Conservation (phyloP, 2,113 vertebrate genomes). For the Pyxicephalus adspersus region DNA sequence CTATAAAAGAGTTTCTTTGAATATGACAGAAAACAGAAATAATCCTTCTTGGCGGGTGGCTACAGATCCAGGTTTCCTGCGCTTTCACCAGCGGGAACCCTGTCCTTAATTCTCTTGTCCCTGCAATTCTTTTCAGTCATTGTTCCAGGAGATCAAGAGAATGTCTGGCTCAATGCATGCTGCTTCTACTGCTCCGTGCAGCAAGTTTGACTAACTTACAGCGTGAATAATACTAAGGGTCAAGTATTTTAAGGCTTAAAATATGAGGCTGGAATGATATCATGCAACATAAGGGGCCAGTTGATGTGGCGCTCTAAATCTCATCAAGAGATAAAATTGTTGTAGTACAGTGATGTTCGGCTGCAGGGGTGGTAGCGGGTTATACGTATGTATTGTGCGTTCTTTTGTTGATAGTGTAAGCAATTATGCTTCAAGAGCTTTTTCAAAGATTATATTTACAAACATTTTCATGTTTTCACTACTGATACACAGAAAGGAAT, state of each 20-base stretch:
- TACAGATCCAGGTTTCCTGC: constrained; percentile 43
- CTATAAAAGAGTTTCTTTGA: constrained; percentile 38
- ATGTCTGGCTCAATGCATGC: constrained; percentile 41
- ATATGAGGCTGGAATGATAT: constrained; percentile 27
- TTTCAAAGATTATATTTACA: no score
- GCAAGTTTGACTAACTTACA: constrained; percentile 52
- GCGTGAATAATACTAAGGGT: constrained; percentile 55
- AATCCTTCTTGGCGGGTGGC: constrained; percentile 42
- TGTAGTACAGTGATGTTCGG: constrained; percentile 8
- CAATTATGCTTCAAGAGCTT: no score
- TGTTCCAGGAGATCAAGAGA: constrained; percentile 54
- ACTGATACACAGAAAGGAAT: no score
- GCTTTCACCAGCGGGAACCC: constrained; percentile 42
- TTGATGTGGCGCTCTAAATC: constrained; percentile 30
- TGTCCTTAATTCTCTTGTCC: constrained; percentile 51
- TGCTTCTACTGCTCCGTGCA: constrained; percentile 32
- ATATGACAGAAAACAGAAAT: constrained; percentile 51
- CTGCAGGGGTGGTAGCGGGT: background rate
- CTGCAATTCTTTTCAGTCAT: constrained; percentile 50
- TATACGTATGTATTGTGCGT: no score
- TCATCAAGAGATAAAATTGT: constrained; percentile 35
- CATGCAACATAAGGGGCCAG: constrained; percentile 21
- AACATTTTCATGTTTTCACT: no score
- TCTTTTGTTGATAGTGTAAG: no score
- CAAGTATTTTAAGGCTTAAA: constrained; percentile 53